A percentile compares a stretch with the other conserved stretches of the same genome.
These are phyloP conservation scores for Mechanitis messenoides DNA, from an alignment of 2,888 invertebrate genomes.

Conservation along the genomic window DNA sequence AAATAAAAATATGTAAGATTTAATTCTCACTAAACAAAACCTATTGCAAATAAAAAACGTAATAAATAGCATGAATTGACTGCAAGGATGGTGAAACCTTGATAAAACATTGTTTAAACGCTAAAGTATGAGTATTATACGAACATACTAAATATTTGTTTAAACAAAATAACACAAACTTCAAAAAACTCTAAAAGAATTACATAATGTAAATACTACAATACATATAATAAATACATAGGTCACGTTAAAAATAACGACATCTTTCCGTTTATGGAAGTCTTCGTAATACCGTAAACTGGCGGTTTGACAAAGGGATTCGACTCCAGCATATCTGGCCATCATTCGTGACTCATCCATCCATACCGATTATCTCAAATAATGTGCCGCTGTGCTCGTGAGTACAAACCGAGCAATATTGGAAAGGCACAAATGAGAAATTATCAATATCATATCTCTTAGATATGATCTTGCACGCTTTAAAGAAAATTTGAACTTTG, in stretches of 20 bases:
- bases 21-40: too few relatives aligned
- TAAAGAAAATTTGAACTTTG: not conserved
- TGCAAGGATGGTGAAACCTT: too few relatives aligned
- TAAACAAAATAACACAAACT: not conserved
- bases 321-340: slow-evolving; percentile 58
- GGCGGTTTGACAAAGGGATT: slow-evolving; percentile 62
- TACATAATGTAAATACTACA: not conserved
- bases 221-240: not conserved
- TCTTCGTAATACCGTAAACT: slow-evolving; percentile 25
- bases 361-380: slow-evolving; percentile 58
- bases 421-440: slow-evolving; percentile 8
- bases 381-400: slow-evolving; percentile 42
- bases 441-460: not conserved
- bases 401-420: slow-evolving; percentile 24
- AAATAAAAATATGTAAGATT: too few relatives aligned
- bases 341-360: slow-evolving; percentile 68
- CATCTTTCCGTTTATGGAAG: slow-evolving; percentile 19
- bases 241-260: not conserved
- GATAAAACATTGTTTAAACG: too few relatives aligned
- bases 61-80: too few relatives aligned
- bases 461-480: not conserved
- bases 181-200: not conserved
- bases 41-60: too few relatives aligned
- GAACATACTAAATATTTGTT: not conserved
- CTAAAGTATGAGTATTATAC: too few relatives aligned